phyloP scores from a whole-genome alignment of 2,888 invertebrate genomes.

The Zeuzera pyrina region DNA sequence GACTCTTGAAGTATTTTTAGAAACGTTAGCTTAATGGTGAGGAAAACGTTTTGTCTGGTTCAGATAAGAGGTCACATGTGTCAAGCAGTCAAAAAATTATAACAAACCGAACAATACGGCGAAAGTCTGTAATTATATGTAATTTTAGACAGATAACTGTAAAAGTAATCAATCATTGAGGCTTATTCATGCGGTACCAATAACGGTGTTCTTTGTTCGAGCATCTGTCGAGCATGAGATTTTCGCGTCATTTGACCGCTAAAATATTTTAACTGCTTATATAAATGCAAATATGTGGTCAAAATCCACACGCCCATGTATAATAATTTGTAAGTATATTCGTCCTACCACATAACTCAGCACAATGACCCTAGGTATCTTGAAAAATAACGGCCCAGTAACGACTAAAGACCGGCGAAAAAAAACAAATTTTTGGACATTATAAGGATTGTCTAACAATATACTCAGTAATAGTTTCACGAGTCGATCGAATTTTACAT shows the following conservation, averaged over 20 bases:
- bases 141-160: constrained; percentile 36
- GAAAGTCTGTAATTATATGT: constrained; percentile 26
- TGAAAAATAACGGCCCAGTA: constrained; percentile 62
- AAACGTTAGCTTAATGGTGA: too few species aligned
- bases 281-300: constrained; percentile 29
- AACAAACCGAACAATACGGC: too few species aligned
- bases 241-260: too few species aligned
- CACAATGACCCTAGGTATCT: constrained; percentile 61
- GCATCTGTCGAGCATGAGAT: too few species aligned
- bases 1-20: too few species aligned
- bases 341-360: constrained; percentile 33
- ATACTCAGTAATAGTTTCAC: not conserved
- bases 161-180: constrained; percentile 21
- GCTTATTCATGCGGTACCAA: constrained; percentile 42
- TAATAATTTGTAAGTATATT: constrained; percentile 20
- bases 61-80: too few species aligned
- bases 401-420: constrained; percentile 18
- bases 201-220: constrained; percentile 31
- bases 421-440: not conserved
- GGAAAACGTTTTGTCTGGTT: too few species aligned
- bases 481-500: too few species aligned
- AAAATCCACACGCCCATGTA: constrained; percentile 30
- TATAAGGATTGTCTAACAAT: too few species aligned
- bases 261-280: too few species aligned
- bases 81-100: too few species aligned